Evolutionary conservation across 1,140 invertebrate species (phyloP), one percentile per base, ranked within the genome.

Genomic region (Vanessa atalanta): DNA sequence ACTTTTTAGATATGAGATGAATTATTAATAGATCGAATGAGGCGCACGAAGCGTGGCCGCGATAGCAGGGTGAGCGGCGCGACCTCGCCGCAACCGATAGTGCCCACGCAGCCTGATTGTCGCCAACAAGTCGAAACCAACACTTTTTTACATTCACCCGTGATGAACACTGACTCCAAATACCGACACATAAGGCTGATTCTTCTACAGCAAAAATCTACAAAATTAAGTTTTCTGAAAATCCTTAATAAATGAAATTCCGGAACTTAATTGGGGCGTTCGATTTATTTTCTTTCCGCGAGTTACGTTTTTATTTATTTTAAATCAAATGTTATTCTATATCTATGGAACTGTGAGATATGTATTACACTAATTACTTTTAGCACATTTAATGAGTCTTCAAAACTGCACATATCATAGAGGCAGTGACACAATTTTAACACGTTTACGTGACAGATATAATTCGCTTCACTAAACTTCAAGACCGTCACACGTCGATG

Each of bases 81-180:
- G 90, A 91, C 89, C 89, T 91, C 90, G 89, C 79, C 64, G 71
- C 57, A 55, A 73, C 77, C 79, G 86, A 92, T 92, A 90, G 85
- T 83, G 89, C 90, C 90, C 88, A 90, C 89, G 90, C 89, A 92
- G 90, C 88, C 90, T 83, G 88, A 87, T 88, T 92, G 88, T 92
- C 88, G 90, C 90, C 90, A 85, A 79, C 82, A 78, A 80, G 72
- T 80, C 83, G 69, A 86, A 87, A 84, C 82, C 77, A 83, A 81
- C 75, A 84, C 68, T 84, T 87, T 79, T 88, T 86, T 83, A 85
- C 82, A 81, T 80, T 79, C 79, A 72, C 71, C 57, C 72, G 55
- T 57, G 72, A 55, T 26, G 70, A 77, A 79, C 57, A 76, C 50
- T 80, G 70, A 70, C 73, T 48, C 76, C 65, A 80, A 78, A 60